Percentiles rank a stretch among this genome's conserved stretches.
Conservation (phyloP, 64 coral and sea anemone genomes). For the Astreopora myriophthalma region DNA sequence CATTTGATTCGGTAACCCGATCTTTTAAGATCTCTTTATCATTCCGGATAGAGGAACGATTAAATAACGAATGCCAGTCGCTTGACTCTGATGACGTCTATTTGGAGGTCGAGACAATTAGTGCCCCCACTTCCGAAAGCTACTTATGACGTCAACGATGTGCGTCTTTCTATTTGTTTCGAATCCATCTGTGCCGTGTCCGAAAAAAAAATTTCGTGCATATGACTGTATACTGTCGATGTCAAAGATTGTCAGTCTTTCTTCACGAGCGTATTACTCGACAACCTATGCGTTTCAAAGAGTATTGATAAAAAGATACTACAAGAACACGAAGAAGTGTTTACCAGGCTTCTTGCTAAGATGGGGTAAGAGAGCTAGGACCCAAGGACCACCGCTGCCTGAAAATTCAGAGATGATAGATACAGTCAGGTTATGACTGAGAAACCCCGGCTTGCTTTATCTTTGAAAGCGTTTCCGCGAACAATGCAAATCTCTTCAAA, state of each 20-base stretch:
- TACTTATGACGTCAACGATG: neutral
- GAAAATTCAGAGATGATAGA: neutral
- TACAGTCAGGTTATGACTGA: neutral
- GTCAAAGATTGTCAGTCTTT: no score
- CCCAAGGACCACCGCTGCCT: conserved; percentile 68
- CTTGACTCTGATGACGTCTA: no score
- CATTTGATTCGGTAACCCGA: no score
- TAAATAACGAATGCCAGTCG: no score
- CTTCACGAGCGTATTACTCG: no score
- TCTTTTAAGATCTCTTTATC: neutral
- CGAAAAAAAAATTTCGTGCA: no score
- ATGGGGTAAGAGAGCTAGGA: conserved; percentile 62
- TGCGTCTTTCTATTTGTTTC: neutral
- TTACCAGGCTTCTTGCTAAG: conserved; percentile 67
- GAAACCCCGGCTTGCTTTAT: no score
- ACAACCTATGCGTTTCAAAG: neutral
- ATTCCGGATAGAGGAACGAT: no score
- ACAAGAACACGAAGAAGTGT: neutral
- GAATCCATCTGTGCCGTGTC: no score
- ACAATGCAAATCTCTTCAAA: neutral
- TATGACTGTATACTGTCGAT: no score
- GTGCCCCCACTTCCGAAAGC: neutral
- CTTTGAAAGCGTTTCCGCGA: neutral
- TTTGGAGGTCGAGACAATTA: no score
- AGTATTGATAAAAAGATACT: neutral